Base-by-base conservation (phyloP, 2,797 vertebrate genomes). In the Melanotaenia maccullochi region DNA sequence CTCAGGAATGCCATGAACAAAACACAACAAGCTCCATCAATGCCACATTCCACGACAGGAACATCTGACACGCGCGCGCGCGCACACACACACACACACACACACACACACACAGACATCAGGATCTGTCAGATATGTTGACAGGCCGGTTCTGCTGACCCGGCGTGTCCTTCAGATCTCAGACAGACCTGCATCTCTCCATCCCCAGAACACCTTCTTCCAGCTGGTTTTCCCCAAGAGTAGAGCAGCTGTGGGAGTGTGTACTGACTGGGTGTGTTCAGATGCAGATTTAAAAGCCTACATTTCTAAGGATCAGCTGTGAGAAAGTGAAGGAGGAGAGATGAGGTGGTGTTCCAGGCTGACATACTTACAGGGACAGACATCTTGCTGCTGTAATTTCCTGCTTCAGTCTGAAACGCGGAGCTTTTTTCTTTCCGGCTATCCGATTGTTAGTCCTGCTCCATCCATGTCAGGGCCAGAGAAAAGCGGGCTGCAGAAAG, bases 341-440 rank as follows among this genome's bases (percentile, higher is more conserved):
- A 42, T 18, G 42, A 20, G 18, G 18, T 3, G 42, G 18, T 44
- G 42, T 42, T 42, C 40, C 40, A 36, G 70, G 52, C 56, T 47
- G 51, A 12, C 25, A 79, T 85, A 93, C 94, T 94, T 75, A 95
- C 94, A 79, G 94, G 93, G 61, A 95, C 90, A 87, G 94, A 94
- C 94, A 95, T 95, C 13, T 86, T 90, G 84, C 66, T 58, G 78
- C 57, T 25, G 78, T 71, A 61, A 68, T 1, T 20, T 64, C 59
- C 60, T 71, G 35, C 52, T 51, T 24, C 49, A 4, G 49, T 20
- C 22, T 22, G n/a, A 49, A 22, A 51, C 49, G 11, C n/a, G 49
- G 49, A 51, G 49, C 40, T 3, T 49, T 57, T 76, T 57, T 77
- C 38, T 75, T 68, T 49, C 20, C 69, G 55, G 52, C 75, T 66